Conservation (phyloP, 2,113 vertebrate genomes). For the Lagopus muta region DNA sequence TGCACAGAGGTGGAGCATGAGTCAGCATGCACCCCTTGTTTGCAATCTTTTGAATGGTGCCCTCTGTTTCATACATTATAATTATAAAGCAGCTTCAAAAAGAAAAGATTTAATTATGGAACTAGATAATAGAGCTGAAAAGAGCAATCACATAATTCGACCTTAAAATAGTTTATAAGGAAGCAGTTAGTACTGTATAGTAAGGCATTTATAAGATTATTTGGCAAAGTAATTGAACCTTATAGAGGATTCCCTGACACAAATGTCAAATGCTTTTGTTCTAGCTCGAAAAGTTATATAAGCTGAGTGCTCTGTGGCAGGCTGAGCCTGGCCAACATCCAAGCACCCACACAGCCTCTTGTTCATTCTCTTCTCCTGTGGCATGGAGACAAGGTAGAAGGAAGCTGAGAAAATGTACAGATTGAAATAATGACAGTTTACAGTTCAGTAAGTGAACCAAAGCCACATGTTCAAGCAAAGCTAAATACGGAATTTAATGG, state of each 20-base stretch:
- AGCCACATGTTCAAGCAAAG: not conserved
- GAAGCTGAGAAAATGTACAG: not conserved
- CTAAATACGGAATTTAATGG: not conserved
- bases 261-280: not conserved
- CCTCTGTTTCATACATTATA: not conserved
- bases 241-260: not conserved
- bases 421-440: not conserved
- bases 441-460: not conserved
- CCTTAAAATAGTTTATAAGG: not conserved
- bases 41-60: not conserved
- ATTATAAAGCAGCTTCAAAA: not conserved
- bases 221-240: not conserved
- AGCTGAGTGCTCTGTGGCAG: not conserved
- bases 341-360: not conserved
- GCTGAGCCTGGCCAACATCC: rapidly evolving
- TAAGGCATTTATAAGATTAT: not conserved
- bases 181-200: not conserved
- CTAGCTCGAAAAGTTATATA: not conserved
- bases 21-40: not conserved
- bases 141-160: not conserved
- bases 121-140: not conserved
- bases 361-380: not conserved
- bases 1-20: rapidly evolving
- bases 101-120: not conserved
- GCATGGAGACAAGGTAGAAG: not conserved